Evolutionary conservation across 2,888 invertebrate genomes (phyloP), one percentile per base, ranked within the genome.

Genomic region (Craniophora ligustri): DNA sequence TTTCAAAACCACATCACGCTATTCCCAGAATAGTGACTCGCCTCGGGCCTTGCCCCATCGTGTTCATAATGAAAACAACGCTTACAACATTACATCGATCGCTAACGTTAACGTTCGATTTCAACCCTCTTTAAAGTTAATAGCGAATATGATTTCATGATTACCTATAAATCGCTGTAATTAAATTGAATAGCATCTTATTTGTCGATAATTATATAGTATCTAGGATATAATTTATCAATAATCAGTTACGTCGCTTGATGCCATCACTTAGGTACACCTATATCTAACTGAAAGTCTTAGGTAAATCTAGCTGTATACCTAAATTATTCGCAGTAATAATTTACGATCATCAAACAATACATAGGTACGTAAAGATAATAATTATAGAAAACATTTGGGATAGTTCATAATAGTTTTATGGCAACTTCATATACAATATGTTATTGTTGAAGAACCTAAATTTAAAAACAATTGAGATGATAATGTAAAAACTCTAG

Each of bases 31-130:
- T 81, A 84, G 83, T 79, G 83, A 81, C 81, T 81, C 67, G 84
- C 88, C 91, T 82, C 79, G 72, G 80, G 90, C 82, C 81, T 82
- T 84, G 84, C 86, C 85, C 84, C 88, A 85, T 86, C 87, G 80
- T 78, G 81, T 77, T 75, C 76, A 76, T 82, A 80, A 83, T 79
- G 84, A 76, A 84, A 81, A 79, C 79, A 71, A 78, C 81, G 76
- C 65, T 84, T 88, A 79, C 87, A 77, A 87, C 84, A 87, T 79
- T n/a, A n/a, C 50, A 59, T 55, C 55, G 67, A 71, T 73, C 53
- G 57, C 55, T 68, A 67, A 67, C 70, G 57, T 51, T 13, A 38
- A 58, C 59, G 67, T 62, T 66, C 68, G 60, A 63, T 67, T 62
- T 61, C 69, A 66, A 64, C 69, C 60, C 58, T 50, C 58, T 44